phyloP scores from a whole-genome alignment of 2,888 invertebrate genomes.

The Oxyscelio sp. region DNA sequence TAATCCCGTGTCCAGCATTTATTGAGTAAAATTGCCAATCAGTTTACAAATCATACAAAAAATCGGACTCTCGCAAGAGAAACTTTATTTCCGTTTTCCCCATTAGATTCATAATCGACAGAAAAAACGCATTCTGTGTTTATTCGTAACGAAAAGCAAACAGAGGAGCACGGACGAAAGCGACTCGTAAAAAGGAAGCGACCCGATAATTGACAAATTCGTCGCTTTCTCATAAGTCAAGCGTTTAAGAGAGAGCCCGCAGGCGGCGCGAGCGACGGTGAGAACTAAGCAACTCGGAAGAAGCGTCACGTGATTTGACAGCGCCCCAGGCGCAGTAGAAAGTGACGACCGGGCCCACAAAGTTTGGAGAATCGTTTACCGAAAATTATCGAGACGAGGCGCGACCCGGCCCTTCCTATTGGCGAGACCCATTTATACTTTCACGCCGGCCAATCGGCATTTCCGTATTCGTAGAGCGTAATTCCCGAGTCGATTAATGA shows the following conservation, averaged over 20 bases:
- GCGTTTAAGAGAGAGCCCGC: slow-evolving; percentile 34
- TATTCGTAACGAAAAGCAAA: slow-evolving; percentile 11
- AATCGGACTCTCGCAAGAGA: neutral
- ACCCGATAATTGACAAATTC: slow-evolving; percentile 44
- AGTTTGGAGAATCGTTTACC: slow-evolving; percentile 24
- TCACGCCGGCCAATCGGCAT: neutral
- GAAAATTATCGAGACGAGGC: neutral
- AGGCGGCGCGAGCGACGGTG: slow-evolving; percentile 32
- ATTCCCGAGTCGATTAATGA: slow-evolving; percentile 17
- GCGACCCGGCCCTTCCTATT: neutral
- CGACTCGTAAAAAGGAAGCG: slow-evolving; percentile 20
- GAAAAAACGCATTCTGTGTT: neutral
- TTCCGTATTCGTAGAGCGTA: slow-evolving; percentile 22
- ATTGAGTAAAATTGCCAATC: no score
- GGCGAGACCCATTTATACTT: slow-evolving; percentile 3
- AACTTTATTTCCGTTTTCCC: neutral
- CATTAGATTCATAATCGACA: neutral
- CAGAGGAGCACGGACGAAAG: slow-evolving; percentile 10
- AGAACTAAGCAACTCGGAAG: slow-evolving; percentile 55
- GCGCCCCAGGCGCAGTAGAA: slow-evolving; percentile 80
- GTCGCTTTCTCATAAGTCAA: slow-evolving; percentile 51
- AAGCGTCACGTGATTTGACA: slow-evolving; percentile 37
- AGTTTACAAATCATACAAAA: neutral
- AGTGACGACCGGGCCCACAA: slow-evolving; percentile 59
- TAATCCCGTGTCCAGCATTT: no score